Conservation (phyloP, 1,140 invertebrate genomes). For the Harlomillsia oculata region DNA sequence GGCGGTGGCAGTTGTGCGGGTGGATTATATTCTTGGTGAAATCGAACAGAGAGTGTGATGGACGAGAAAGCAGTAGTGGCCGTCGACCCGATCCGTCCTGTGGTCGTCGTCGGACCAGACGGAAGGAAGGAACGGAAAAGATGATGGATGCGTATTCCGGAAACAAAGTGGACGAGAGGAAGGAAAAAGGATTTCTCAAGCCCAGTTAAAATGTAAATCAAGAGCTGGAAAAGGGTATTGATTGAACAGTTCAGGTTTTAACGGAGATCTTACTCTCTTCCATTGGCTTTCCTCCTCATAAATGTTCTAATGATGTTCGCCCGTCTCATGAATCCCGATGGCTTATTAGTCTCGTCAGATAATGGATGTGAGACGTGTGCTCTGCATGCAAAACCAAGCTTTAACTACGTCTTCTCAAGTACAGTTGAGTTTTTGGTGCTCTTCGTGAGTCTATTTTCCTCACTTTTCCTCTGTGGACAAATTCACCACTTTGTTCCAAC, state of each 20-base stretch:
- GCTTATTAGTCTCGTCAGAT: constrained; percentile 23
- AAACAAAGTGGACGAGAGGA: too few relatives aligned
- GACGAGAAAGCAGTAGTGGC: too few relatives aligned
- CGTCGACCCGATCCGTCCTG: too few relatives aligned
- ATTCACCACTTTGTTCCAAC: constrained; percentile 7
- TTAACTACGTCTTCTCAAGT: constrained; percentile 10
- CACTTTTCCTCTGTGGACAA: constrained; percentile 2
- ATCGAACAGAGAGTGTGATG: too few relatives aligned
- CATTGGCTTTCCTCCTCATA: constrained; percentile 10
- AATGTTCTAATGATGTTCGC: constrained; percentile 25
- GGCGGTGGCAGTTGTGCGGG: too few relatives aligned
- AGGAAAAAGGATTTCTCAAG: not conserved
- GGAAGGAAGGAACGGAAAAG: too few relatives aligned
- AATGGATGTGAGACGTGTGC: constrained; percentile 20
- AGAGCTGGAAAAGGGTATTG: constrained; percentile 11
- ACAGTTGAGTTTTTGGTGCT: too few relatives aligned
- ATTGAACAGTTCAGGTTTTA: constrained; percentile 13
- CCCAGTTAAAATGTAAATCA: constrained; percentile 18
- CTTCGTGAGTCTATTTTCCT: too few relatives aligned
- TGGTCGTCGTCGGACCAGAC: too few relatives aligned
- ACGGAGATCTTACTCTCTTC: not conserved
- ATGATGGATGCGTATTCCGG: too few relatives aligned
- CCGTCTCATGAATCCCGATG: constrained; percentile 26
- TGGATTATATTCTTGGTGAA: too few relatives aligned
- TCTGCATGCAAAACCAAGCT: constrained; percentile 14